Evolutionary conservation across 2,113 vertebrate species (phyloP).

Genomic region (Lynx canadensis): DNA sequence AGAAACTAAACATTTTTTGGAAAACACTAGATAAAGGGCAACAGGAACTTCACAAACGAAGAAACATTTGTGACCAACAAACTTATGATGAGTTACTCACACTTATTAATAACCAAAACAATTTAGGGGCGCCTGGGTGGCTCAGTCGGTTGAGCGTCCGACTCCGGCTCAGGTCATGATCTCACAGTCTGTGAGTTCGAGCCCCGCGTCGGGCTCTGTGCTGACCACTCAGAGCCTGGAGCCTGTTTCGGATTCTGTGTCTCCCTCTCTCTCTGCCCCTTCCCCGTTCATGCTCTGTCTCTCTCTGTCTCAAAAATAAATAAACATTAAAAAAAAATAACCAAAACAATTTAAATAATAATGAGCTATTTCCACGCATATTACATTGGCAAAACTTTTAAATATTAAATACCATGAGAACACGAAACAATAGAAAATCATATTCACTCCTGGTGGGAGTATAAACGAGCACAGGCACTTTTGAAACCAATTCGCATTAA

Average conservation of each 20-base stretch:
- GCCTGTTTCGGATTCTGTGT: too few relatives aligned
- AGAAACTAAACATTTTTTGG: not conserved
- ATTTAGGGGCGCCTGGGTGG: not conserved
- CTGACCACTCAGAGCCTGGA: too few relatives aligned
- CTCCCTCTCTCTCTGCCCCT: too few relatives aligned
- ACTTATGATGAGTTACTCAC: not conserved
- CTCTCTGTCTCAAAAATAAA: too few relatives aligned
- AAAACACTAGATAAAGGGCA: not conserved
- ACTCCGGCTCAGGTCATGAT: too few relatives aligned
- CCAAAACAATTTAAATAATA: not conserved
- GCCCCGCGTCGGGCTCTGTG: too few relatives aligned
- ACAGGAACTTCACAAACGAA: not conserved
- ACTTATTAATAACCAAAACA: not conserved
- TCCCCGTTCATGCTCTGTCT: too few relatives aligned
- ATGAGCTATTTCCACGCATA: not conserved
- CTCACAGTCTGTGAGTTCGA: too few relatives aligned
- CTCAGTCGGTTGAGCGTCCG: too few relatives aligned
- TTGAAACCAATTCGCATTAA: not conserved
- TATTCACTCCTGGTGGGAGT: not conserved
- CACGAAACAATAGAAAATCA: not conserved
- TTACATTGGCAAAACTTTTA: not conserved
- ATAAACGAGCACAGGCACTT: not conserved
- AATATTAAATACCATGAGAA: not conserved
- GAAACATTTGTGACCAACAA: not conserved
- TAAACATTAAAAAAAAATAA: not conserved